Evolutionary conservation across 2,888 invertebrate species (phyloP).

Genomic region (Liodrosophila aerea): DNA sequence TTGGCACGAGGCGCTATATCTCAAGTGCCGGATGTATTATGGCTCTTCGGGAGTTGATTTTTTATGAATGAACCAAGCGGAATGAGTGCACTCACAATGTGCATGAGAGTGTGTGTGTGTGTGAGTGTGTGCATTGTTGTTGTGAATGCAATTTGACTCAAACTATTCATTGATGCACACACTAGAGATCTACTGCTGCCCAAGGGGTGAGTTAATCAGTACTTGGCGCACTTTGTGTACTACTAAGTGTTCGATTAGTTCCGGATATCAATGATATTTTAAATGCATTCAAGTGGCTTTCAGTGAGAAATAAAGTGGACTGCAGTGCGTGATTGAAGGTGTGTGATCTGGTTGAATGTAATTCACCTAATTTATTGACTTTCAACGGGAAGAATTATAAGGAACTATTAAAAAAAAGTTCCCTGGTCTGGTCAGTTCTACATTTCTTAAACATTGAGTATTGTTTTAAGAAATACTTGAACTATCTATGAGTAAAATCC

Average conservation of each 20-base stretch:
- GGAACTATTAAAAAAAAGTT: too few species aligned
- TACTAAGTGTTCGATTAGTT: constrained; percentile 40
- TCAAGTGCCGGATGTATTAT: constrained; percentile 66
- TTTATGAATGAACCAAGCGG: constrained; percentile 54
- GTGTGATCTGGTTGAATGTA: background rate
- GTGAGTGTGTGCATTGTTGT: constrained; percentile 31
- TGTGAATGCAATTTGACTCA: constrained; percentile 43
- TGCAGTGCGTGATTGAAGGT: background rate
- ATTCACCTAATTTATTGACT: too few species aligned
- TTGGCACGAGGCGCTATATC: constrained; percentile 44
- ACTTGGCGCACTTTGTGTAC: constrained; percentile 15
- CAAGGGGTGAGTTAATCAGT: constrained; percentile 21
- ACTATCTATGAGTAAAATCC: too few species aligned
- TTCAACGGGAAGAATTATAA: too few species aligned
- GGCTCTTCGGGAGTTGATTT: constrained; percentile 49
- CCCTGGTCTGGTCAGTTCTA: too few species aligned
- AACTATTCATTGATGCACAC: constrained; percentile 51
- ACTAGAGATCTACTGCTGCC: constrained; percentile 8
- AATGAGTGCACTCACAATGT: constrained; percentile 42
- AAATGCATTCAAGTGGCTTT: constrained; percentile 47
- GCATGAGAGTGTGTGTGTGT: constrained; percentile 19
- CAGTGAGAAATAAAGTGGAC: background rate
- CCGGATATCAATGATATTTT: constrained; percentile 61
- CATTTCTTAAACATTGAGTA: too few species aligned
- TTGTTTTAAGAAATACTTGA: too few species aligned